A percentile compares a stretch with the other conserved stretches of the same genome.
These are phyloP conservation scores for Pocota personata DNA, from an alignment of 2,888 invertebrate species.

Conservation along the genomic window DNA sequence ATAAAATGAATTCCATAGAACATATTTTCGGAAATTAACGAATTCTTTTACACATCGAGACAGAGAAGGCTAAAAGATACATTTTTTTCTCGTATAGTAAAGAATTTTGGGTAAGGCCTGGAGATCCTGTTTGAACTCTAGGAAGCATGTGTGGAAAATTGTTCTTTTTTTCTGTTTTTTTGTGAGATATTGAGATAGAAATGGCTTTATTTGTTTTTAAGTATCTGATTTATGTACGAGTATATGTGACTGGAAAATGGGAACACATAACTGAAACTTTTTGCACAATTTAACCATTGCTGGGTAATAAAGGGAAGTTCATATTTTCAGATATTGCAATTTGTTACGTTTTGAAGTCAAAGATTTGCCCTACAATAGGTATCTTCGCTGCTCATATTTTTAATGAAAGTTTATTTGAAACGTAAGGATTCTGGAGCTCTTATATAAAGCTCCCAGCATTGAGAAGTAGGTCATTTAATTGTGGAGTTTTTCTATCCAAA, in stretches of 20 bases:
- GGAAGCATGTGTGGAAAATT: slow-evolving; percentile 66
- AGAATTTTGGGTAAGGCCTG: slow-evolving; percentile 55
- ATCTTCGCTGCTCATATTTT: too few relatives aligned
- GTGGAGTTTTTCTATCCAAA: too few relatives aligned
- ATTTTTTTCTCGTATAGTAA: slow-evolving; percentile 12
- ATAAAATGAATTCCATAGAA: slow-evolving; percentile 71
- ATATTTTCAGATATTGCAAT: too few relatives aligned
- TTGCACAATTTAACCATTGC: too few relatives aligned
- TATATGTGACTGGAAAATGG: neutral
- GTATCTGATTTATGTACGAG: slow-evolving; percentile 32
- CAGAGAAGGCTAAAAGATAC: slow-evolving; percentile 8
- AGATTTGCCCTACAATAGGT: too few relatives aligned
- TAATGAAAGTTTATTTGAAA: too few relatives aligned
- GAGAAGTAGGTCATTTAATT: too few relatives aligned
- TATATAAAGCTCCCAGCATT: too few relatives aligned
- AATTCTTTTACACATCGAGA: slow-evolving; percentile 63
- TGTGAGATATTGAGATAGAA: slow-evolving; percentile 30
- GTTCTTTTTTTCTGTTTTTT: neutral
- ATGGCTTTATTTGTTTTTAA: slow-evolving; percentile 49
- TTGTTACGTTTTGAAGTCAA: too few relatives aligned
- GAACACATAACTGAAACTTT: neutral
- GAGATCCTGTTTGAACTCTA: slow-evolving; percentile 56
- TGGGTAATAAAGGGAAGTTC: too few relatives aligned
- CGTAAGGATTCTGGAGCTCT: too few relatives aligned
- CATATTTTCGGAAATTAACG: slow-evolving; percentile 73